phyloP scores from a whole-genome alignment of 2,888 invertebrate genomes.

The Ditula angustiorana region DNA sequence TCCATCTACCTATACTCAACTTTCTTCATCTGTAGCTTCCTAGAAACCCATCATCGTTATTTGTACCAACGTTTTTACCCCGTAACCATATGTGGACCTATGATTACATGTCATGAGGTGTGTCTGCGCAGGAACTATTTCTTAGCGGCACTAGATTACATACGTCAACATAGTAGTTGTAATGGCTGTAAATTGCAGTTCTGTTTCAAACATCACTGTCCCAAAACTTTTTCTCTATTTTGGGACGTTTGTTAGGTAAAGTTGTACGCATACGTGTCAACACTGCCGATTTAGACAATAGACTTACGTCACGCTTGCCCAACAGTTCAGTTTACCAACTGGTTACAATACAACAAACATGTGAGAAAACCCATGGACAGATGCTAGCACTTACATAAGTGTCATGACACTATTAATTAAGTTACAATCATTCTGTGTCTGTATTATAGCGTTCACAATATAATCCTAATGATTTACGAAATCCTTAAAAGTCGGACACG shows the following conservation, averaged over 20 bases:
- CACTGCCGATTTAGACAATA: conserved; percentile 33
- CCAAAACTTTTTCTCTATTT: neutral
- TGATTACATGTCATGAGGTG: conserved; percentile 28
- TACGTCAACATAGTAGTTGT: neutral
- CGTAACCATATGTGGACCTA: conserved; percentile 20
- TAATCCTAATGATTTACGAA: conserved; percentile 12
- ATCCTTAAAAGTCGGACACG: conserved; percentile 26
- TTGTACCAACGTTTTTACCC: conserved; percentile 29
- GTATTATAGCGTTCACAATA: conserved; percentile 13
- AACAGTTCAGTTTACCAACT: conserved; percentile 36
- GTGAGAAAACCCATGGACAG: conserved; percentile 38
- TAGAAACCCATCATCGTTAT: conserved; percentile 48
- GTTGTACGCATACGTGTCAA: conserved; percentile 31
- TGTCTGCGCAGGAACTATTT: conserved; percentile 11
- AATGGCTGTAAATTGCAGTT: neutral
- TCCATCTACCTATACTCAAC: conserved; percentile 57
- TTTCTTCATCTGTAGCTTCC: conserved; percentile 72
- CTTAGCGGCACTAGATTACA: neutral
- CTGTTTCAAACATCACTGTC: neutral
- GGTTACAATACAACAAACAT: conserved; percentile 38
- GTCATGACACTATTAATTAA: conserved; percentile 24
- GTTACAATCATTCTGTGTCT: conserved; percentile 13
- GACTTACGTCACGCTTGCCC: conserved; percentile 36
- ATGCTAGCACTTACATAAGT: conserved; percentile 12
- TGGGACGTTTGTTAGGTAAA: conserved; percentile 15